A percentile compares a stretch with the other conserved stretches of the same genome.
Evolutionary conservation across 2,797 vertebrate species (phyloP).

Genomic region (Aplochiton taeniatus): DNA sequence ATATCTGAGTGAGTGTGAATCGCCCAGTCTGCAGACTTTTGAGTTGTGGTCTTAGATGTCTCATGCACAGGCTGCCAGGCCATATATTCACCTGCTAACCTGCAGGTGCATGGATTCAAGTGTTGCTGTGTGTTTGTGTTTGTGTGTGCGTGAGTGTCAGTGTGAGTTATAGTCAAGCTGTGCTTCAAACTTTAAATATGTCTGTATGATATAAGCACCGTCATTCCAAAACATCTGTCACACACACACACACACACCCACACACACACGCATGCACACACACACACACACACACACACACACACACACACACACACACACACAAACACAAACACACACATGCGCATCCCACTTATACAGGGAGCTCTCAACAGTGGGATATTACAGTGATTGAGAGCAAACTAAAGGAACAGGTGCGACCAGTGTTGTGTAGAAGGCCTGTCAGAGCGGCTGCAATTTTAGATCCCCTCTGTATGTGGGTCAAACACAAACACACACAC

Average conservation of each 20-base stretch:
- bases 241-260: neutral
- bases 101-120: constrained; percentile 30
- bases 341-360: neutral
- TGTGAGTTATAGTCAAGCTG: constrained; percentile 14
- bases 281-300: neutral
- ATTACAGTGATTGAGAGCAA: constrained; percentile 18
- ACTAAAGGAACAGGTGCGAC: constrained; percentile 56
- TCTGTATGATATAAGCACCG: constrained; percentile 25
- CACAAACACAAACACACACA: neutral
- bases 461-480: constrained; percentile 57
- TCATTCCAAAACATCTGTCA: constrained; percentile 33
- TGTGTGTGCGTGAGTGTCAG: constrained; percentile 4
- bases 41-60: constrained; percentile 39
- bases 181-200: constrained; percentile 18
- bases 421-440: constrained; percentile 40
- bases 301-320: constrained; percentile 14
- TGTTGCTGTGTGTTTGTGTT: constrained; percentile 16
- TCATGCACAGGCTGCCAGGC: constrained; percentile 35
- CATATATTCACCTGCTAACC: constrained; percentile 45
- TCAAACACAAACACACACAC: constrained; percentile 30
- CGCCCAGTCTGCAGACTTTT: constrained; percentile 33
- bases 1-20: constrained; percentile 44
- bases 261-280: neutral
- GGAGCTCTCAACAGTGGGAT: constrained; percentile 22
- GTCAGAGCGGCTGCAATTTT: constrained; percentile 51